These are phyloP conservation scores for Oryzias woworae DNA, from an alignment of 2,113 vertebrate genomes.

Conservation along the genomic window DNA sequence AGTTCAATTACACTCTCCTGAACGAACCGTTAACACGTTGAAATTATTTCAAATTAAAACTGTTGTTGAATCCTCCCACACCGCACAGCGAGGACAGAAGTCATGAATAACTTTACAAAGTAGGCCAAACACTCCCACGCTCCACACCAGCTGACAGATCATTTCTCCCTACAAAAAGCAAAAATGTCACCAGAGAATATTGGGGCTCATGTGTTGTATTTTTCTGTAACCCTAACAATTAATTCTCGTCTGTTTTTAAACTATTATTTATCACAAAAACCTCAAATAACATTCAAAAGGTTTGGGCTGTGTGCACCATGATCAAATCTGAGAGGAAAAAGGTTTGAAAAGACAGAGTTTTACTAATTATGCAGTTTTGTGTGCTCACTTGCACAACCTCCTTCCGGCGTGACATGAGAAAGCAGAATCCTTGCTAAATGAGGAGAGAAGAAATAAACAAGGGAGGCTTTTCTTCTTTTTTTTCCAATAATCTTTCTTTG, in stretches of 20 bases:
- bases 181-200: slow-evolving; percentile 18
- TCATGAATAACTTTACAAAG: slow-evolving; percentile 57
- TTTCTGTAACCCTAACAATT: not conserved
- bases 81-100: slow-evolving; percentile 37
- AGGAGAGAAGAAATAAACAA: not conserved
- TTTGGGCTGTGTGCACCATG: not conserved
- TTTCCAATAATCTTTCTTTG: not conserved
- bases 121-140: slow-evolving; percentile 47
- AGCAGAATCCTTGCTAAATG: not conserved
- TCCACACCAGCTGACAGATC: slow-evolving; percentile 26
- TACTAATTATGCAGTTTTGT: slow-evolving; percentile 2
- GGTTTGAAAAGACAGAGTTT: slow-evolving; percentile 11
- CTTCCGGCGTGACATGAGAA: not conserved
- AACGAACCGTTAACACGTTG: slow-evolving; percentile 15
- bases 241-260: too few species aligned
- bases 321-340: not conserved
- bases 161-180: slow-evolving; percentile 5
- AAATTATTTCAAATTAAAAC: slow-evolving; percentile 12
- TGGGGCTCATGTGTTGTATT: slow-evolving; percentile 3
- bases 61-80: slow-evolving; percentile 52
- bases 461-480: not conserved
- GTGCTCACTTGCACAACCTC: slow-evolving; percentile 7
- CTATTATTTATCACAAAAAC: not conserved
- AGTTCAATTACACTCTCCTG: not conserved
- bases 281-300: too few species aligned